Evolutionary conservation across 2,888 invertebrate species (phyloP).

Genomic region (Stramonita haemastoma): DNA sequence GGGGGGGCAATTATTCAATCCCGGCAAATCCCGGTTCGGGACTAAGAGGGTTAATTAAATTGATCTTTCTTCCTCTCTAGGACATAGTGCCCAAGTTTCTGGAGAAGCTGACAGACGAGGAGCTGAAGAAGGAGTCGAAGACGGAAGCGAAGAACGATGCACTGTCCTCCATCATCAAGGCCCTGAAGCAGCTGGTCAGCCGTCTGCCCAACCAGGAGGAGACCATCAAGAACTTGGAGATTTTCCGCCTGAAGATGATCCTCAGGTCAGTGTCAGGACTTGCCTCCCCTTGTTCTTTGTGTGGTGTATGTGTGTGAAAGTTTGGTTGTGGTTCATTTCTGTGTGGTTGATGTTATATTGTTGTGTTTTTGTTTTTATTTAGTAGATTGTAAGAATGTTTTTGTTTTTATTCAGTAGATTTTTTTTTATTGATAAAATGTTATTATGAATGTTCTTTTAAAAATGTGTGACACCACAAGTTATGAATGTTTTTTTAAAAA

Average conservation of each 20-base stretch:
- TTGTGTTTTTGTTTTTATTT: not conserved
- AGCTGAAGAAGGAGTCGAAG: constrained; percentile 95
- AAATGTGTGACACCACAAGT: too few species aligned
- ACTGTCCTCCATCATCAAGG: constrained; percentile 94
- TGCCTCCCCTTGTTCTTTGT: not conserved
- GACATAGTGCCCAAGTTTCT: constrained; percentile 93
- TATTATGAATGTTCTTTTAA: too few species aligned
- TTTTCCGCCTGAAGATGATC: constrained; percentile 97
- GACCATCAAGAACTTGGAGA: constrained; percentile 89
- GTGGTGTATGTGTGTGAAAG: not conserved
- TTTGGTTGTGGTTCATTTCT: not conserved
- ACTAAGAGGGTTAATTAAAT: too few species aligned
- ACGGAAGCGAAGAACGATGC: constrained; percentile 96
- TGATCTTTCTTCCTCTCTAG: constrained; percentile 79
- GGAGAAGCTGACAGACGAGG: constrained; percentile 95
- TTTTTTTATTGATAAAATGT: too few species aligned
- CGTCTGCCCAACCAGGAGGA: constrained; percentile 87
- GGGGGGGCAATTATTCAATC: too few species aligned
- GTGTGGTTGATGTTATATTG: not conserved
- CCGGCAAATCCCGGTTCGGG: too few species aligned
- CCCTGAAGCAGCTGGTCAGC: constrained; percentile 91
- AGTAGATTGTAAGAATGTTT: not conserved
- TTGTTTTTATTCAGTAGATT: too few species aligned
- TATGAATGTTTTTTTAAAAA: too few species aligned
- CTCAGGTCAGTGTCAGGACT: constrained; percentile 78